Percentiles rank a stretch among this genome's conserved stretches.
phyloP scores from a whole-genome alignment of 2,113 vertebrate genomes.

The Leptodactylus fuscus region DNA sequence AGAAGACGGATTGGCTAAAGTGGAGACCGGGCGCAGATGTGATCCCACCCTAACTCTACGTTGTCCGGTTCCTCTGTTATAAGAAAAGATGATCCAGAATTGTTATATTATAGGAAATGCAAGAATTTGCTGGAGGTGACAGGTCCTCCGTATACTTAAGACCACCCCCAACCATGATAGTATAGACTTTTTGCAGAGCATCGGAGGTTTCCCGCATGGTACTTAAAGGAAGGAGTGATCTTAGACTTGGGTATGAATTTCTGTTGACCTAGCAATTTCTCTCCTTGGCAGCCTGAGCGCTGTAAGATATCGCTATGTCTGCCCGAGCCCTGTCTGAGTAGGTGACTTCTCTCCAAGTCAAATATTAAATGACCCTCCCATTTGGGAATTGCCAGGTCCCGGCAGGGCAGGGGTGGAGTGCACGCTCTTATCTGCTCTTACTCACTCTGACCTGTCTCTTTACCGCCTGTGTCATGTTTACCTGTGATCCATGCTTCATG shows the following conservation, averaged over 20 bases:
- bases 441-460: conserved; percentile 33
- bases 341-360: not conserved
- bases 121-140: too few species aligned
- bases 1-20: too few species aligned
- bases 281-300: conserved; percentile 4
- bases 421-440: conserved; percentile 39
- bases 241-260: conserved; percentile 18
- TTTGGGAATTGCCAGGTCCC: not conserved
- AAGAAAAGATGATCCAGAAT: too few species aligned
- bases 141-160: too few species aligned
- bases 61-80: too few species aligned
- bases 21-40: too few species aligned
- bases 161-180: not conserved
- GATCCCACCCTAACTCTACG: too few species aligned
- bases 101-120: too few species aligned
- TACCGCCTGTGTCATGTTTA: conserved; percentile 16
- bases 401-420: not conserved
- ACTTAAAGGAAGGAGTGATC: not conserved
- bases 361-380: not conserved
- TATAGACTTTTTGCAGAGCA: not conserved
- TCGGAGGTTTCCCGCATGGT: not conserved
- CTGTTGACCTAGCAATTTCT: not conserved
- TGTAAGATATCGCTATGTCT: not conserved
- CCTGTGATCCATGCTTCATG: conserved; percentile 1
- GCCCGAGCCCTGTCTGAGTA: not conserved